These are phyloP conservation scores for Chascanopsetta lugubris DNA, from an alignment of 2,113 vertebrate genomes.

Conservation along the genomic window DNA sequence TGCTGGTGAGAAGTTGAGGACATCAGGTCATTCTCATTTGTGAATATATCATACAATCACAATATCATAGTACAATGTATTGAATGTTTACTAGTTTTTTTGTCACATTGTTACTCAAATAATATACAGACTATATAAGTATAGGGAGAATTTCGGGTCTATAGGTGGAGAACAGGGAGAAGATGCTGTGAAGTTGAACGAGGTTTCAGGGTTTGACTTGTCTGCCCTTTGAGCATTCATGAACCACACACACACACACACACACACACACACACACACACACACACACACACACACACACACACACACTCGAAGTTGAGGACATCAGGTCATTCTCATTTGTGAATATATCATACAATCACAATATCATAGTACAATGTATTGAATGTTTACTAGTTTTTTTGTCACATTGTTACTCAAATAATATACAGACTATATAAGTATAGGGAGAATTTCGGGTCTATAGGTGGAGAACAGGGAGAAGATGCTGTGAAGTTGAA, in stretches of 20 bases:
- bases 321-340: not conserved
- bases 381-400: not conserved
- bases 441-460: no score
- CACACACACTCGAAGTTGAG: not conserved
- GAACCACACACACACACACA: not conserved
- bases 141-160: no score
- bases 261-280: not conserved
- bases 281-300: not conserved
- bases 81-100: not conserved
- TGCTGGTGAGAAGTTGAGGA: not conserved
- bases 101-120: not conserved
- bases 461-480: not conserved
- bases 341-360: not conserved
- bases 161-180: not conserved
- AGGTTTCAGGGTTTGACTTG: not conserved
- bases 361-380: not conserved
- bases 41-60: not conserved
- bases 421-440: not conserved
- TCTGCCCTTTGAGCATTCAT: not conserved
- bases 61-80: not conserved
- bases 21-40: conserved; percentile 1
- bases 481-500: not conserved
- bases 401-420: not conserved
- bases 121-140: not conserved
- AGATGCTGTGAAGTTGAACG: not conserved